Evolutionary conservation across 2,797 vertebrate genomes (phyloP).

Genomic region (Spatula versicolor): DNA sequence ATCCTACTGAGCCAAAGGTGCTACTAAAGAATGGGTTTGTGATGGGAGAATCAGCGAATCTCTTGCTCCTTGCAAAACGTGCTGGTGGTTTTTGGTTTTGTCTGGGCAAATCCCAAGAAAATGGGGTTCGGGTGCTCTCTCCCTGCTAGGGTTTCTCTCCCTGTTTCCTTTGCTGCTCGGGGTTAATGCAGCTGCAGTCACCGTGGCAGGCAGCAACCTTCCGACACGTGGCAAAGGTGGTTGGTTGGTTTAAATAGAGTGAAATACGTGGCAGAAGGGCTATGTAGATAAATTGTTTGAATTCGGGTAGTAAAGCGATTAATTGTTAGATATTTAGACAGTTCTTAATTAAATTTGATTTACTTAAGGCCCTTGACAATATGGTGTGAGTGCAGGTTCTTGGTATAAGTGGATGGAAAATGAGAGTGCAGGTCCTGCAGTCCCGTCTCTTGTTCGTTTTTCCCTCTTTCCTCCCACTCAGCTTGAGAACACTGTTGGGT

Average conservation of each 20-base stretch:
- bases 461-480: neutral
- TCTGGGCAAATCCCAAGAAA: neutral
- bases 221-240: neutral
- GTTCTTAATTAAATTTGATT: neutral
- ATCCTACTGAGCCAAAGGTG: neutral
- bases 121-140: neutral
- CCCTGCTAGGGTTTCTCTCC: neutral
- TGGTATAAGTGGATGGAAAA: neutral
- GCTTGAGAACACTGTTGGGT: neutral
- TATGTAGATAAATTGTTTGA: neutral
- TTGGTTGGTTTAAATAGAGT: neutral
- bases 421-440: neutral
- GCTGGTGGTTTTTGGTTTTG: neutral
- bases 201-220: accelerated
- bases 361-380: neutral
- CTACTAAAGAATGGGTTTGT: neutral
- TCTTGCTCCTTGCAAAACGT: neutral
- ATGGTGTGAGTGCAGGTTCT: neutral
- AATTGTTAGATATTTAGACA: neutral
- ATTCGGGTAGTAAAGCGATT: neutral
- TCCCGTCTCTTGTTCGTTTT: neutral
- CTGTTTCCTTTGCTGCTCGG: neutral
- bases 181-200: accelerated
- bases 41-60: neutral
- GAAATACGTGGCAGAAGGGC: neutral